A percentile compares a stretch with the other conserved stretches of the same genome.
Conservation (phyloP, 1,140 invertebrate species). For the Drosophila insularis region DNA sequence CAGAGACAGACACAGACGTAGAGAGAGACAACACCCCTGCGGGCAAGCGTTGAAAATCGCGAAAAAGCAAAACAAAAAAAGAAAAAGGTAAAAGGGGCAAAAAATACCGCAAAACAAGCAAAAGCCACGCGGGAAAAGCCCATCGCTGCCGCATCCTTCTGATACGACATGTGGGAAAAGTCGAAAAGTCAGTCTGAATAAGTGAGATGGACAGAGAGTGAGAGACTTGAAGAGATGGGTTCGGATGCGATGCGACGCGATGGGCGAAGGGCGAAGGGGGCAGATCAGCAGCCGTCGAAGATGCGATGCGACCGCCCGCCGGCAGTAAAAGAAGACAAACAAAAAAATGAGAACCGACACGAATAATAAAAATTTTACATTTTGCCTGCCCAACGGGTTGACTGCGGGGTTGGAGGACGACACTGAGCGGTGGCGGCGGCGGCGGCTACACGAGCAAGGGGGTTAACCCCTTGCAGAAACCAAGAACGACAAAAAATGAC, state of each 20-base stretch:
- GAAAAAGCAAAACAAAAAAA: constrained; percentile 24
- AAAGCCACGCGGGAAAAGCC: constrained; percentile 69
- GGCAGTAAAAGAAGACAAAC: constrained; percentile 61
- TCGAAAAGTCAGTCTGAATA: constrained; percentile 55
- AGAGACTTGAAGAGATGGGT: not conserved
- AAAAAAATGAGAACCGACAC: constrained; percentile 37
- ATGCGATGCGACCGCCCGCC: constrained; percentile 64
- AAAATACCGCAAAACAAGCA: constrained; percentile 43
- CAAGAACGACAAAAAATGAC: constrained; percentile 48
- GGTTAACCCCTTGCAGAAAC: not conserved
- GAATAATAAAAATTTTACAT: constrained; percentile 80
- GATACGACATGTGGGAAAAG: constrained; percentile 80
- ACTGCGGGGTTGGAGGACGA: not conserved
- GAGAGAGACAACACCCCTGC: constrained; percentile 50
- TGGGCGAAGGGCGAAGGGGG: not conserved
- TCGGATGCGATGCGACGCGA: too few species aligned
- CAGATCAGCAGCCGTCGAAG: constrained; percentile 42
- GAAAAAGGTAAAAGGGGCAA: constrained; percentile 33
- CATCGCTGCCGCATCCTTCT: constrained; percentile 14
- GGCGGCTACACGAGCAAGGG: not conserved
- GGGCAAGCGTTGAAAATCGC: constrained; percentile 72
- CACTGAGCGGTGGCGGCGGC: too few species aligned
- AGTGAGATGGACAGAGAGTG: constrained; percentile 11
- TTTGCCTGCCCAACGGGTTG: constrained; percentile 46
- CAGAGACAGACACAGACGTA: not conserved